Base-by-base conservation (phyloP, 35 echinoderm and acorn worm species). In the Chiridota heheva region DNA sequence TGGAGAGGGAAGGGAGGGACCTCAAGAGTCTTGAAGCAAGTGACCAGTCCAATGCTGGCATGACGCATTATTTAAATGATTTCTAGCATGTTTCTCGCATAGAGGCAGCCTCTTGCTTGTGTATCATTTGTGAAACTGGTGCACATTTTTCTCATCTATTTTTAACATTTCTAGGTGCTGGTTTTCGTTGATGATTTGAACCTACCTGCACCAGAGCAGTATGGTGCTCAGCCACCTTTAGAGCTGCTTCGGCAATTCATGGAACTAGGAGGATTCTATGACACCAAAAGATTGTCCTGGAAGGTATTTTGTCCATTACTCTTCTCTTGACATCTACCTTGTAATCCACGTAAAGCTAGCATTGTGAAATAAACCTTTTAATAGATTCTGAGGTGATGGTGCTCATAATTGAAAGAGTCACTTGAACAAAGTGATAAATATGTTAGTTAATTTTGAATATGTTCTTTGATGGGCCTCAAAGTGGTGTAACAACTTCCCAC, bases 171-270 rank as follows among this genome's bases (percentile, higher is more conserved):
- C 5, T 67, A 98, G 95, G 89, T 98, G 36, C 55, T 98, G 1
- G 95, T 98, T 5, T 91, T 98, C 85, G 89, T 92, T 7, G 95
- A 98, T 89, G 95, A 98, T 70, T 69, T 98, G 2, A 98, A 98
- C 68, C 66, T 98, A 42, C 95, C 95, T 39, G 88, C 95, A 24
- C 95, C 95, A 25, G 95, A 98, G 64, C 58, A 79, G 24, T 98
- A 88, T 82, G 95, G 95, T 49, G 95, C 95, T 29, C 95, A 98
- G 47, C 95, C 95, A 12, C 95, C 95, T 62, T 74, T 98, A 31
- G 95, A 98, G 28, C 84, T 98, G 5, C 85, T 98, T 0, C 66
- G 95, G 43, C 95, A 98, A 61, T 92, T 91, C 60, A 36, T 98
- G 74, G 95, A 98, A 63, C 69, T 98, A 18, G 83, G 85, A 30